Evolutionary conservation across 2,797 vertebrate genomes (phyloP).

Genomic region (Xyrichtys novacula): DNA sequence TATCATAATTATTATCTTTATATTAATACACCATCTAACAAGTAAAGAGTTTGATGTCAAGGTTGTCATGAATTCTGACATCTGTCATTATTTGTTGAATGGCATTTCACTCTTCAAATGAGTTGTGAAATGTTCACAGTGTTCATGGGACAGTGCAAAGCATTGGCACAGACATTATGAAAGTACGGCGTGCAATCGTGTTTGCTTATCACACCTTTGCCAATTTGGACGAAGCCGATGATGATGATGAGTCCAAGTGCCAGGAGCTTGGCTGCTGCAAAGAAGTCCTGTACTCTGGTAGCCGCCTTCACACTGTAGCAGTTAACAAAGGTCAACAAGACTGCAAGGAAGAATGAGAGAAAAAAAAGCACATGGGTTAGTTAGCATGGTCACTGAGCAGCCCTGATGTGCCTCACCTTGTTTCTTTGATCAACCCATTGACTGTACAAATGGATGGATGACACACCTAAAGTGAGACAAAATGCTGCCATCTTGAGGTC

Average conservation of each 20-base stretch:
- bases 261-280: slow-evolving; percentile 94
- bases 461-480: no score
- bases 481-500: no score
- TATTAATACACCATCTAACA: no score
- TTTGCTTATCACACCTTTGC: slow-evolving; percentile 61
- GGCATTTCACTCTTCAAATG: no score
- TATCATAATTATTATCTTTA: no score
- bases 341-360: slow-evolving; percentile 70
- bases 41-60: no score
- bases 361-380: not conserved
- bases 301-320: slow-evolving; percentile 98
- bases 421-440: no score
- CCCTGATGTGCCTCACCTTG: no score
- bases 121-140: no score
- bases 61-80: no score
- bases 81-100: no score
- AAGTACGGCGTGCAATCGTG: not conserved
- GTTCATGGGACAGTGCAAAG: not conserved
- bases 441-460: no score
- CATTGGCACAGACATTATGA: not conserved
- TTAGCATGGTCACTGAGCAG: not conserved
- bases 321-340: slow-evolving; percentile 94
- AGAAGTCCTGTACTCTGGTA: slow-evolving; percentile 95
- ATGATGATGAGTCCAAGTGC: slow-evolving; percentile 94
- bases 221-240: slow-evolving; percentile 90